A percentile compares a stretch with the other conserved stretches of the same genome.
Conservation (phyloP, 1,140 invertebrate genomes). For the Macrobrachium rosenbergii region DNA sequence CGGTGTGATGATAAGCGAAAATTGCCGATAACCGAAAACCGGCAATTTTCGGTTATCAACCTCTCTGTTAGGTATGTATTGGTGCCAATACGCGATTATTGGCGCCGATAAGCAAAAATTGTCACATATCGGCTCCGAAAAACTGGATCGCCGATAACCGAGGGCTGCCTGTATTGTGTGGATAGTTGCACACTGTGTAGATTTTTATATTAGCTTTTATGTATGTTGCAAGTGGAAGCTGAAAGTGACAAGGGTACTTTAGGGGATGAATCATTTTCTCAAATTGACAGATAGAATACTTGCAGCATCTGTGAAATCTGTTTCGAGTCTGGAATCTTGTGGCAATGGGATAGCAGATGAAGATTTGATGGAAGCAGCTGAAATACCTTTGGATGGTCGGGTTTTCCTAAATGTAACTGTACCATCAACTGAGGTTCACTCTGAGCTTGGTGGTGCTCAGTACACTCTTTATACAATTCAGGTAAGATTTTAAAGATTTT, state of each 20-base stretch:
- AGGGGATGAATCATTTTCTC: constrained; percentile 41
- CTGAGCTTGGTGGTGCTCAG: constrained; percentile 67
- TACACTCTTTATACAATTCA: constrained; percentile 70
- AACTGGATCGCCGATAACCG: too few species aligned
- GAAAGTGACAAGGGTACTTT: constrained; percentile 36
- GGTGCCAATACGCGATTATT: too few species aligned
- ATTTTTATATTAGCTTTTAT: too few species aligned
- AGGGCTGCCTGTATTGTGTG: too few species aligned
- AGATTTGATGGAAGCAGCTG: constrained; percentile 69
- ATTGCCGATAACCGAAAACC: too few species aligned
- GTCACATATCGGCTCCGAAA: too few species aligned
- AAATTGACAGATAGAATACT: constrained; percentile 18
- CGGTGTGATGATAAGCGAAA: too few species aligned
- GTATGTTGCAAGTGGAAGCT: too few species aligned
- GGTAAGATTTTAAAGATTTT: constrained; percentile 53
- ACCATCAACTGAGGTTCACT: constrained; percentile 68
- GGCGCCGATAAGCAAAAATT: too few species aligned
- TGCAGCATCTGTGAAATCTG: constrained; percentile 50
- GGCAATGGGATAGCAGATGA: constrained; percentile 63
- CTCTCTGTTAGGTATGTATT: too few species aligned
- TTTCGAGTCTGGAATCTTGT: constrained; percentile 51
- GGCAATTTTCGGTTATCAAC: too few species aligned
- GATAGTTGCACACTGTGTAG: too few species aligned
- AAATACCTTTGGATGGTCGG: constrained; percentile 68
- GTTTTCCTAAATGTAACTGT: constrained; percentile 70